phyloP scores from a whole-genome alignment of 2,797 vertebrate species.

The Chaetodon trifasciatus region DNA sequence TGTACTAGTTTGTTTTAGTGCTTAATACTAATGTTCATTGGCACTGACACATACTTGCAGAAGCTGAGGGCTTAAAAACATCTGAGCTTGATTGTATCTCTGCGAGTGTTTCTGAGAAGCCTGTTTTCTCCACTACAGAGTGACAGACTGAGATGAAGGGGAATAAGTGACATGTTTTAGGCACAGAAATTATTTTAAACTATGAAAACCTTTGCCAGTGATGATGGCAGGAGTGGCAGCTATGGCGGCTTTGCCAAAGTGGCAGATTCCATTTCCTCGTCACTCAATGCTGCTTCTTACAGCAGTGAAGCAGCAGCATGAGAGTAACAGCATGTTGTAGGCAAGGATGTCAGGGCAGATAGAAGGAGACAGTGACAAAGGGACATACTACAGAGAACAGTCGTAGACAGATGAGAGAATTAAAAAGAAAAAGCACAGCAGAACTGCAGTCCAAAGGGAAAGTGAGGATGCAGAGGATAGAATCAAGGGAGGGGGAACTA shows the following conservation, averaged over 20 bases:
- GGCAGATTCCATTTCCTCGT: conserved; percentile 1
- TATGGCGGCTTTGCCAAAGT: background rate
- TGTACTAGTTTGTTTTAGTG: background rate
- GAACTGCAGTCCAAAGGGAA: background rate
- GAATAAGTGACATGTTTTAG: background rate
- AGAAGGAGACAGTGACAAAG: background rate
- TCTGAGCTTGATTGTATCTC: background rate
- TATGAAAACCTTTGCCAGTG: background rate
- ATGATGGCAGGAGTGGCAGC: conserved; percentile 9
- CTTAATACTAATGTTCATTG: no score
- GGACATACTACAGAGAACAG: background rate
- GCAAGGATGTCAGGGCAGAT: background rate
- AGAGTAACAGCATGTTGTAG: background rate
- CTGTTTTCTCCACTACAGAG: background rate
- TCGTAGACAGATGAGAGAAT: background rate
- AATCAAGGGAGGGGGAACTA: background rate
- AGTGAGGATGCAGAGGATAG: background rate
- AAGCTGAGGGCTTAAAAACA: background rate
- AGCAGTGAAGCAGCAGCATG: background rate
- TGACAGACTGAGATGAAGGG: background rate
- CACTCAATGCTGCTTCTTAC: background rate
- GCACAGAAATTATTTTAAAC: background rate
- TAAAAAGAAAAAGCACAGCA: background rate
- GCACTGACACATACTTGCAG: background rate
- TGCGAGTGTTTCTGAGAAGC: background rate